A percentile compares a stretch with the other conserved stretches of the same genome.
phyloP scores from a whole-genome alignment of 1,140 invertebrate species.

The Bombus sibiricus region DNA sequence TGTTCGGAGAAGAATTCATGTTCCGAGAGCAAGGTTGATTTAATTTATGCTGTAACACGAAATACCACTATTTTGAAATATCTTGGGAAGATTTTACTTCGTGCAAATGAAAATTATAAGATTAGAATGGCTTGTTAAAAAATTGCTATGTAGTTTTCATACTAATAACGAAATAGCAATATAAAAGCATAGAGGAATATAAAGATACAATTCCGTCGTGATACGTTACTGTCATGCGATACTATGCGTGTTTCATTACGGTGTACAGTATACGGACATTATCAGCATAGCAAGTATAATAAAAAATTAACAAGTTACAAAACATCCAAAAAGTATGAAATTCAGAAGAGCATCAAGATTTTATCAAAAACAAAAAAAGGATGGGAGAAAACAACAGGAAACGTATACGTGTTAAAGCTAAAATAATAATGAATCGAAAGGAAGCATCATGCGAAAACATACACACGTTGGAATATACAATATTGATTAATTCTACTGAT shows the following conservation, averaged over 20 bases:
- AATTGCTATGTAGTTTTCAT: not conserved
- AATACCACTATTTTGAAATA: not conserved
- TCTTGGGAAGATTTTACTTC: too few relatives aligned
- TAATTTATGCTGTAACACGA: slow-evolving; percentile 6
- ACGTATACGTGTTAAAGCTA: not conserved
- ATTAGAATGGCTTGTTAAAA: not conserved
- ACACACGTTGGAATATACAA: not conserved
- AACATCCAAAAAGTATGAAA: not conserved
- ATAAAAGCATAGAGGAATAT: not conserved
- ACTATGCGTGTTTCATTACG: not conserved
- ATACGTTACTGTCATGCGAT: not conserved
- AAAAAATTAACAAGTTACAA: not conserved
- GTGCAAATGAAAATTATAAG: not conserved
- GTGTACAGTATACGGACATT: too few relatives aligned
- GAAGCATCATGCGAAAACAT: not conserved
- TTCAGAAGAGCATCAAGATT: not conserved
- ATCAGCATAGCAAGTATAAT: not conserved
- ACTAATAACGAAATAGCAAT: not conserved
- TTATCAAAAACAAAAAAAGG: not conserved
- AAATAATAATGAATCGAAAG: not conserved
- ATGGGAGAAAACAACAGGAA: not conserved
- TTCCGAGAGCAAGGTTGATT: slow-evolving; percentile 5
- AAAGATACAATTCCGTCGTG: not conserved
- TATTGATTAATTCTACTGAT: not conserved
- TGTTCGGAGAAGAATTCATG: slow-evolving; percentile 11